Base-by-base conservation (phyloP, 2,888 invertebrate genomes). In the Chrysolina oricalcia region DNA sequence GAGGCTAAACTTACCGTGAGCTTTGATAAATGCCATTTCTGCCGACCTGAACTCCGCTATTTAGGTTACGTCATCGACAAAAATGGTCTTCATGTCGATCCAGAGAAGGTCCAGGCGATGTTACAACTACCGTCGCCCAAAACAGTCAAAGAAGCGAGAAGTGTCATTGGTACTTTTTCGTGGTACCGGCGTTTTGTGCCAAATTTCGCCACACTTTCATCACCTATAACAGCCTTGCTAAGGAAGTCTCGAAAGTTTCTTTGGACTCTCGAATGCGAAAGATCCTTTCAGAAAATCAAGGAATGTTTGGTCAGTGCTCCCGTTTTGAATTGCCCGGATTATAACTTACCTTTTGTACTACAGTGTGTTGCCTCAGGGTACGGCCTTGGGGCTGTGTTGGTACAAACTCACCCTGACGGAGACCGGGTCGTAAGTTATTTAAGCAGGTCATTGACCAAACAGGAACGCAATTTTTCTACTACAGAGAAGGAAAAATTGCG, bases 131-230 rank as follows among this genome's bases (percentile, higher is more conserved):
- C 40, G 4, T 2, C 1, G 6, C 64, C 64, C 8, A 73, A 15
- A 15, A 23, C 62, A 8, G 70, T 78, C 1, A 64, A 40, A 10
- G 78, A 81, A 23, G 56, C 80, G 9, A 70, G 78, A 17, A 62
- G 76, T 21, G 40, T 81, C 35, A 69, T 81, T 0, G 82, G 81
- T 4, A 73, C 73, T n/a, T 59, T 73, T 10, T 78, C 80, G 0
- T 82, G 78, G 74, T 82, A 81, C 53, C 72, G 81, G 10, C 71
- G 79, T 48, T 82, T 82, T 48, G 65, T 82, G 2, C 50, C 70
- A 15, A 35, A 78, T 35, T 82, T 81, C 66, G 69, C 80, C 1
- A 70, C 62, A 27, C 46, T 74, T 0, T 40, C 68, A 21, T 78
- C 76, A 1, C 79, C 79, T 1, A 19, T 80, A 0, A 76, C 70